phyloP scores from a whole-genome alignment of 2,797 vertebrate genomes.

The Denticeps clupeoides region DNA sequence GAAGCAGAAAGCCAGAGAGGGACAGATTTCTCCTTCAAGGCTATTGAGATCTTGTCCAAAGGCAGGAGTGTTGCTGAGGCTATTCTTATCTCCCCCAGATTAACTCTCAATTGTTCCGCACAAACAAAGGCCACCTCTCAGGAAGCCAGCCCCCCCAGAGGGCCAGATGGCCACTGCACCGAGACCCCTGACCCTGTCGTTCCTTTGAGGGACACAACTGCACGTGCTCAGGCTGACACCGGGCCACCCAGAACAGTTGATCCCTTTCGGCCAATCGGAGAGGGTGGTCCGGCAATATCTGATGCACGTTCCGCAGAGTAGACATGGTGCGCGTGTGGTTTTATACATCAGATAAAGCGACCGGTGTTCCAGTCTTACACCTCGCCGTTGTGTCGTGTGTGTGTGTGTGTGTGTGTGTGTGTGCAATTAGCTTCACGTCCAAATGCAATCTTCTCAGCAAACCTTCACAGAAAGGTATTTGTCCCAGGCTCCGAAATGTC shows the following conservation, averaged over 20 bases:
- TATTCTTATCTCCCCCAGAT: constrained; percentile 77
- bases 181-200: constrained; percentile 71
- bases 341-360: too few species aligned
- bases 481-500: constrained; percentile 29
- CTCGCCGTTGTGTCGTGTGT: too few species aligned
- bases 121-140: constrained; percentile 82
- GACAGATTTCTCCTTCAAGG: constrained; percentile 22
- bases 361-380: too few species aligned
- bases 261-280: constrained; percentile 23
- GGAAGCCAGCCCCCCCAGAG: constrained; percentile 69
- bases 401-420: too few species aligned
- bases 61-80: constrained; percentile 55
- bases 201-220: constrained; percentile 59
- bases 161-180: constrained; percentile 90
- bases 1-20: constrained; percentile 9
- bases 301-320: not conserved
- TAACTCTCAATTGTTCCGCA: constrained; percentile 80
- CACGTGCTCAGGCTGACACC: constrained; percentile 35
- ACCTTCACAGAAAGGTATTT: constrained; percentile 13
- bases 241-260: constrained; percentile 45
- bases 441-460: constrained; percentile 10
- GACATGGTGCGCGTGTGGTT: too few species aligned
- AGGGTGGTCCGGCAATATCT: not conserved
- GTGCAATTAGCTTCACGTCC: constrained; percentile 13
- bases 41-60: constrained; percentile 37